phyloP scores from a whole-genome alignment of 2,888 invertebrate species.

The Noctua pronuba region DNA sequence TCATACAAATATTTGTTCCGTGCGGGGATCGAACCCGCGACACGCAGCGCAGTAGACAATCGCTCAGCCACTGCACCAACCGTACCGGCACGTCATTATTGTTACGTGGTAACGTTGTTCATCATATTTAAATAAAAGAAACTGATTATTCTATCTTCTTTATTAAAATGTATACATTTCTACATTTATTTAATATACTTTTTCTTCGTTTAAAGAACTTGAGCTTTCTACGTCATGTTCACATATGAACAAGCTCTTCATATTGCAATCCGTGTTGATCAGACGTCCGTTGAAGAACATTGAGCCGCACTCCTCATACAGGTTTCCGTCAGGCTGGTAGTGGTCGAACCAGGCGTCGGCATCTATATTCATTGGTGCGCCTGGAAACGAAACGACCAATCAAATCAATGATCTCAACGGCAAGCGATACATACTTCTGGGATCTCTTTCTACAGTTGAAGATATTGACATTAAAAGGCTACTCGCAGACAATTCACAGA shows the following conservation, averaged over 20 bases:
- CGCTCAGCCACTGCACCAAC: no score
- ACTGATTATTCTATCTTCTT: background rate
- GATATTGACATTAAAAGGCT: background rate
- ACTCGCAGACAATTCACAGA: background rate
- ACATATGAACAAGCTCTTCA: conserved; percentile 80
- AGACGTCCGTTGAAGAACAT: conserved; percentile 80
- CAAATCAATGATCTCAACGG: background rate
- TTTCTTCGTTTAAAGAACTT: background rate
- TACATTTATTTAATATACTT: background rate
- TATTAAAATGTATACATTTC: background rate
- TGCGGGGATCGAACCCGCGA: no score
- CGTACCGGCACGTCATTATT: no score
- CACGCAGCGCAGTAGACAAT: no score
- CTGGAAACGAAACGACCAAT: background rate
- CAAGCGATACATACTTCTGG: background rate
- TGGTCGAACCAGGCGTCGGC: conserved; percentile 78
- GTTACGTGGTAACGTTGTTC: background rate
- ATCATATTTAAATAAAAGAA: background rate
- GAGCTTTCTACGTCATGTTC: conserved; percentile 73
- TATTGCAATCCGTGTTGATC: conserved; percentile 77
- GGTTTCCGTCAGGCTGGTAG: conserved; percentile 76
- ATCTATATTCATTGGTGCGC: conserved; percentile 32
- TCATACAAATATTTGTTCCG: no score
- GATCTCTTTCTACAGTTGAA: background rate
- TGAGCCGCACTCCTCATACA: conserved; percentile 64